Conservation (phyloP, 2,888 invertebrate species). For the Brassicogethes aeneus region DNA sequence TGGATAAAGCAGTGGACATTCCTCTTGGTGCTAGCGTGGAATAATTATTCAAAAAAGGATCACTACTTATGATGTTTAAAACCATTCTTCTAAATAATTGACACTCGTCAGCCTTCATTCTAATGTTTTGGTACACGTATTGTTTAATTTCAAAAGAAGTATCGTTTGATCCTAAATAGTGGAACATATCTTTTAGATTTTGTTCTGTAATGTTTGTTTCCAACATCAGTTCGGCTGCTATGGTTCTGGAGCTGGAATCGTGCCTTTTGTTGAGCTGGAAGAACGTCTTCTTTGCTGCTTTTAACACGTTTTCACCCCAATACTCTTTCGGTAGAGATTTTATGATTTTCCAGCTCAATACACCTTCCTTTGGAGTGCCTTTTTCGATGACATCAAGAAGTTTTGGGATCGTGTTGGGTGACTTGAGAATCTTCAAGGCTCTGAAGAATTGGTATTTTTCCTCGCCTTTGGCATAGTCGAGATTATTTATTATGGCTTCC, state of each 20-base stretch:
- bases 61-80: conserved; percentile 36
- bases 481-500: conserved; percentile 33
- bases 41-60: conserved; percentile 55
- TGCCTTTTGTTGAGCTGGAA: conserved; percentile 49
- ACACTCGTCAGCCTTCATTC: conserved; percentile 48
- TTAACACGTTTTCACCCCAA: conserved; percentile 40
- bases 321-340: conserved; percentile 41
- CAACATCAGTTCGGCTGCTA: conserved; percentile 63
- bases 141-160: conserved; percentile 56
- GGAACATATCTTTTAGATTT: conserved; percentile 45
- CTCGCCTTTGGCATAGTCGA: conserved; percentile 38
- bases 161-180: conserved; percentile 40
- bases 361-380: conserved; percentile 46
- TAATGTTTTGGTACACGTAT: conserved; percentile 53
- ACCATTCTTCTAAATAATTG: conserved; percentile 38
- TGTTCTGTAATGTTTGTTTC: conserved; percentile 47
- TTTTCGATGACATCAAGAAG: conserved; percentile 48
- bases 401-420: conserved; percentile 49
- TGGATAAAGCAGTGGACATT: conserved; percentile 62
- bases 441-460: conserved; percentile 55
- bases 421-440: conserved; percentile 61
- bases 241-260: conserved; percentile 61
- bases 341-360: conserved; percentile 61
- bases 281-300: conserved; percentile 47
- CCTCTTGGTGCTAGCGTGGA: conserved; percentile 59